Evolutionary conservation across 2,113 vertebrate genomes (phyloP), one percentile per base, ranked within the genome.

Genomic region (Spea bombifrons): DNA sequence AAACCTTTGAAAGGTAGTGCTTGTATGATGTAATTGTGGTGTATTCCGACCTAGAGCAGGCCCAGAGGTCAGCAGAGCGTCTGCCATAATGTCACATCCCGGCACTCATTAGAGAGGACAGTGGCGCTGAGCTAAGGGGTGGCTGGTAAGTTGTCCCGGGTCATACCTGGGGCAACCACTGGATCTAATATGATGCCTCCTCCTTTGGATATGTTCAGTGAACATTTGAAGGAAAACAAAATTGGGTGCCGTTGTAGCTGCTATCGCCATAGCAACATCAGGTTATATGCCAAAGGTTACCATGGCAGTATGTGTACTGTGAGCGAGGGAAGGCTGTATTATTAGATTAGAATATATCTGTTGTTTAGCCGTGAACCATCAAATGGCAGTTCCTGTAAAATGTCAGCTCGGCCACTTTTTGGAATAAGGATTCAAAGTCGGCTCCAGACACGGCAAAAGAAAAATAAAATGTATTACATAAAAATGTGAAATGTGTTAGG

Each of bases 241-340:
- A 30, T 30, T 30, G 30, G 30, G 30, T 30, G n/a, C 13, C 16
- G 8, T 53, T 53, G n/a, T 43, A 52, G 1, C 44, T 57, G 1
- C 12, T 48, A 12, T 73, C 52, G 12, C 71, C 64, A 80, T 73
- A 73, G 78, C 43, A 73, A 73, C 66, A 16, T 61, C 64, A 49
- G 52, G 64, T 47, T 66, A 48, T 43, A 52, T 17, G 59, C 5
- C 59, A 71, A 72, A 72, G 47, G 63, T 59, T 68, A 43, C 16
- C 12, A 17, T 6, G 7, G 7, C 68, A 47, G 6, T 66, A 5
- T 59, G 48, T 44, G 44, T 8, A 55, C 52, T 43, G 16, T 73
- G 15, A 73, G 12, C 15, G 8, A 65, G 13, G 57, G 63, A 12
- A 47, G 3, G 12, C 50, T 48, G 49, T 30, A 43, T 63, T 64